A percentile compares a stretch with the other conserved stretches of the same genome.
phyloP scores from a whole-genome alignment of 2,888 invertebrate species.

The Neoitamus cyanurus region DNA sequence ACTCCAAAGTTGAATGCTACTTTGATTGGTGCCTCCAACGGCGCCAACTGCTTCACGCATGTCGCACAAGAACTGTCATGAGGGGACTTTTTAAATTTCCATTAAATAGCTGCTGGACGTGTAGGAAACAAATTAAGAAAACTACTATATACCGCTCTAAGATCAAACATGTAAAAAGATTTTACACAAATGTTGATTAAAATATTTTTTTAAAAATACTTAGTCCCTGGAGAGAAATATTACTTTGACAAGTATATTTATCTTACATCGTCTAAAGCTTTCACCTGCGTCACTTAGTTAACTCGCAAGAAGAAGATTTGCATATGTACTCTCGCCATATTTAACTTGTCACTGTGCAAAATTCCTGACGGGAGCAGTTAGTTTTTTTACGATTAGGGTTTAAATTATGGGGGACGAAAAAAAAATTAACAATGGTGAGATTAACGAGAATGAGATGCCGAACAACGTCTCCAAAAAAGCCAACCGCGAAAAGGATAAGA shows the following conservation, averaged over 20 bases:
- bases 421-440: conserved; percentile 41
- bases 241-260: background rate
- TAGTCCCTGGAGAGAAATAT: background rate
- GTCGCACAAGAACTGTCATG: background rate
- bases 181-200: background rate
- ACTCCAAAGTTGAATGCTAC: too few relatives aligned
- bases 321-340: conserved; percentile 51
- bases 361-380: conserved; percentile 44
- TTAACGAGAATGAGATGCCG: conserved; percentile 25
- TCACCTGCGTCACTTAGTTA: background rate
- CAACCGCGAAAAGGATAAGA: conserved; percentile 15
- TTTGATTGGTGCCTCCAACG: too few relatives aligned
- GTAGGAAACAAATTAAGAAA: background rate
- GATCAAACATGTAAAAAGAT: background rate
- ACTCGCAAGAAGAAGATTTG: conserved; percentile 36
- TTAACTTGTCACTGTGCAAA: conserved; percentile 50
- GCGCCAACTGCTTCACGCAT: too few relatives aligned
- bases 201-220: background rate
- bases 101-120: background rate
- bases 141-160: background rate
- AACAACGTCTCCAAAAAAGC: background rate
- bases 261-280: background rate
- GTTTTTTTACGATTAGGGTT: conserved; percentile 36
- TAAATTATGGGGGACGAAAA: conserved; percentile 46
- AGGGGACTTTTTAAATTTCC: background rate